Percentiles rank a stretch among this genome's conserved stretches.
Conservation (phyloP, 2,888 invertebrate genomes). For the Drosophila buzzatii region DNA sequence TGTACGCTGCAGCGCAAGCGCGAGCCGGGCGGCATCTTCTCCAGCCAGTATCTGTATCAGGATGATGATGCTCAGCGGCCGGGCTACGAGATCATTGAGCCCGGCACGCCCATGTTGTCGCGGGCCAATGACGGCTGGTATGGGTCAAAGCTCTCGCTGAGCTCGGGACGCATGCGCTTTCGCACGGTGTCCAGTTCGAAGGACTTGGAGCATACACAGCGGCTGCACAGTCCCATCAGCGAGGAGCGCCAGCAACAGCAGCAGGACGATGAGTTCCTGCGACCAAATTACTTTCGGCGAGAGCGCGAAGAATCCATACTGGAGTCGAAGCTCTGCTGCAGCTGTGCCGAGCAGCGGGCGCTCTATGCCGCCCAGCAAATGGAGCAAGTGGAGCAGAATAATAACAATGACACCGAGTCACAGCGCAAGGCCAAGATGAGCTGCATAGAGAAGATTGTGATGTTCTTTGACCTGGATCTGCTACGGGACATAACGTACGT, state of each 20-base stretch:
- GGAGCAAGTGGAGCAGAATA: conserved; percentile 3
- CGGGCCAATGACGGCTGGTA: conserved; percentile 85
- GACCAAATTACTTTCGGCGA: conserved; percentile 82
- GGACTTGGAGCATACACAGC: conserved; percentile 73
- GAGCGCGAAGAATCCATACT: conserved; percentile 77
- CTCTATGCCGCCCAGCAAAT: conserved; percentile 50
- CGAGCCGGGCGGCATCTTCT: conserved; percentile 83
- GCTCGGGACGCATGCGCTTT: conserved; percentile 67
- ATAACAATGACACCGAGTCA: conserved; percentile 1
- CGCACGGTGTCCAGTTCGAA: conserved; percentile 77
- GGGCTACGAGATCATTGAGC: conserved; percentile 89
- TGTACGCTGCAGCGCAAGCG: conserved; percentile 80
- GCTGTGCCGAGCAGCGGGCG: conserved; percentile 75
- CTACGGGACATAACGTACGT: conserved; percentile 89
- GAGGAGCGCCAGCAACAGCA: conserved; percentile 63
- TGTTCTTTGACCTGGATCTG: conserved; percentile 90
- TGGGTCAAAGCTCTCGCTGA: conserved; percentile 80
- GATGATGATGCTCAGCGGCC: conserved; percentile 88
- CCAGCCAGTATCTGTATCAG: conserved; percentile 86
- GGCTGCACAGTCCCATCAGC: conserved; percentile 70
- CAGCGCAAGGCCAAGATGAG: conserved; percentile 43
- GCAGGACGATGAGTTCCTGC: conserved; percentile 66
- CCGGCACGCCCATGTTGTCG: conserved; percentile 89
- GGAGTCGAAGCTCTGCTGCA: conserved; percentile 66
- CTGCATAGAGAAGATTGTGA: conserved; percentile 87